Evolutionary conservation across 53 echinoderm and acorn worm genomes (phyloP), one percentile per base, ranked within the genome.

Genomic region (Astropecten irregularis): DNA sequence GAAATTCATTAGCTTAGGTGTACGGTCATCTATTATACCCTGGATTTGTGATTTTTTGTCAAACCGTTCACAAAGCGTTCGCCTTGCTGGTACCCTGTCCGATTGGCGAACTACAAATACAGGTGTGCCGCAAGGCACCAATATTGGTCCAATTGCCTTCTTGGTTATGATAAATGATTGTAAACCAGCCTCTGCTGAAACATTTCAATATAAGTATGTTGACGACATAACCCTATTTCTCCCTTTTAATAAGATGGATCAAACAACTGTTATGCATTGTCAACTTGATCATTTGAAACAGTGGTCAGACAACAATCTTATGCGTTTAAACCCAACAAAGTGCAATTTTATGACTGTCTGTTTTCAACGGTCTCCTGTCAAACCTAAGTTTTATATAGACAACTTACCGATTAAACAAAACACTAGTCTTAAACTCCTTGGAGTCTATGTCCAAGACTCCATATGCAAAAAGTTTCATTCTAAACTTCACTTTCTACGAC

Each of bases 31-130:
- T 10, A 82, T 82, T 51, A 65, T 82, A 44, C 82, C 82, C 11
- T 82, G 82, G 82, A 65, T 82, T 63, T 47, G 82, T 66, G 25
- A 51, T 65, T 82, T 65, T 66, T 30, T 82, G 20, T 65, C 32
- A 19, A 51, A 61, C 44, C 40, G 55, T 56, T 56, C 25, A 34
- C 76, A 74, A 40, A 26, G 58, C 35, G 76, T 74, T 27, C 55
- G 76, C 20, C 28, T 22, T 10, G 58, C 55, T 57, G 39, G 58
- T 54, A 57, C 76, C 25, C 14, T 74, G 20, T 74, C 76, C 3
- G 56, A 74, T 53, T 74, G 58, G 56, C 36, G 35, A 74, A 40
- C 46, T 40, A 44, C 46, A n/a, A 74, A 55, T 56, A 38, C 55
- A 26, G 76, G 76, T 16, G 38, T 74, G 8, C 76, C 76, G 21